Percentiles rank a stretch among this genome's conserved stretches.
Evolutionary conservation across 2,888 invertebrate genomes (phyloP).

Genomic region (Diloba caeruleocephala): DNA sequence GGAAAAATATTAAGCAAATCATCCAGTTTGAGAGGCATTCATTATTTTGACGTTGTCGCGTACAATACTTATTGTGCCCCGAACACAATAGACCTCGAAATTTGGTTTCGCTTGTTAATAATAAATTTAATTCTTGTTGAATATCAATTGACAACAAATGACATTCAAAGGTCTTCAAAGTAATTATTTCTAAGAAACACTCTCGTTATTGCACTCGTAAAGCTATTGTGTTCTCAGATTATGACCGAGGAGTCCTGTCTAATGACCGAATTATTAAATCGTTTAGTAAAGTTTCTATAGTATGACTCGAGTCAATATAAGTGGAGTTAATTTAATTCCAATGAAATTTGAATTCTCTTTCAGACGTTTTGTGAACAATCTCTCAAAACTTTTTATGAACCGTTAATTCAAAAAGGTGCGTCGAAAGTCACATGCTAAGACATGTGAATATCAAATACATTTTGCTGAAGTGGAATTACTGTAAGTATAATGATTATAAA

Average conservation of each 20-base stretch:
- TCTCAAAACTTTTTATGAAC: conserved; percentile 14
- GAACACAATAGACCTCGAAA: conserved; percentile 31
- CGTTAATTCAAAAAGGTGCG: conserved; percentile 14
- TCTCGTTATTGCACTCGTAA: neutral
- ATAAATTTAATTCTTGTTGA: conserved; percentile 27
- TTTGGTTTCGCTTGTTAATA: conserved; percentile 38
- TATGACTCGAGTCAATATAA: conserved; percentile 6
- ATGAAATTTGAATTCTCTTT: conserved; percentile 22
- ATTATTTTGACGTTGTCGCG: conserved; percentile 29
- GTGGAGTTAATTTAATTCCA: conserved; percentile 13
- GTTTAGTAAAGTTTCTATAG: conserved; percentile 15
- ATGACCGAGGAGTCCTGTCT: neutral
- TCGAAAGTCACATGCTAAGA: conserved; percentile 13
- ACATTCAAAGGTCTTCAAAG: conserved; percentile 19
- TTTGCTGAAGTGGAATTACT: conserved; percentile 8
- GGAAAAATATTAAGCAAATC: conserved; percentile 31
- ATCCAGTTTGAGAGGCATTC: conserved; percentile 41
- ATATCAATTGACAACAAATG: conserved; percentile 25
- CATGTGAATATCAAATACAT: conserved; percentile 20
- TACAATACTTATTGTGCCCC: conserved; percentile 51
- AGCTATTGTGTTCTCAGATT: neutral
- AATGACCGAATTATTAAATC: conserved; percentile 9
- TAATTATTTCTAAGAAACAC: conserved; percentile 23
- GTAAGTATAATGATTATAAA: conserved; percentile 12
- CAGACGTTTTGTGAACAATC: conserved; percentile 12